These are phyloP conservation scores for Epinephelus moara DNA, from an alignment of 2,113 vertebrate genomes.

Conservation along the genomic window DNA sequence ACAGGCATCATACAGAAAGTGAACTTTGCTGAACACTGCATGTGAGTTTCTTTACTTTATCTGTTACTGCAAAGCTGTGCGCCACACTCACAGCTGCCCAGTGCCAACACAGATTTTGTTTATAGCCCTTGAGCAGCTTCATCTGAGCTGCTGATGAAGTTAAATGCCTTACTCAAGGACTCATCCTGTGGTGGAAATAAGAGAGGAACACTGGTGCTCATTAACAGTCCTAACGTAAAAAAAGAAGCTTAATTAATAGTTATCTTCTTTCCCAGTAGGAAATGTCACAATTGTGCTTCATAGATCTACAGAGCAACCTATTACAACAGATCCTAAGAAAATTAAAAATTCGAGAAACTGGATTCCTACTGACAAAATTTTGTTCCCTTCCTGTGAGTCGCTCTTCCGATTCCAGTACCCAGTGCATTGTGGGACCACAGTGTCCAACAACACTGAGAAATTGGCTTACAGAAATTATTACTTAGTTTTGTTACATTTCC, in stretches of 20 bases:
- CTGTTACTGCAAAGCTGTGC: not conserved
- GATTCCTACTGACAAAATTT: not conserved
- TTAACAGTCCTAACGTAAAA: not conserved
- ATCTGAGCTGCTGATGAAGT: not conserved
- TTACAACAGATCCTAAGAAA: not conserved
- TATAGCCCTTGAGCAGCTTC: not conserved
- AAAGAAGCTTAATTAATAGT: not conserved
- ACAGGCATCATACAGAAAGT: not conserved
- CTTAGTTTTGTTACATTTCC: too few species aligned
- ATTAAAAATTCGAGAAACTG: not conserved
- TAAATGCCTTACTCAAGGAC: slow-evolving; percentile 36
- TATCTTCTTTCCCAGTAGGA: not conserved
- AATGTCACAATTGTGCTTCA: not conserved
- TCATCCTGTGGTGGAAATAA: slow-evolving; percentile 9
- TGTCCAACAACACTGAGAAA: too few species aligned
- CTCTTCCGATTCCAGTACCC: not conserved
- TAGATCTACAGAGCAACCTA: not conserved
- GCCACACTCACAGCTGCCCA: not conserved
- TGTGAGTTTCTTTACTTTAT: not conserved
- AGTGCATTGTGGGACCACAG: too few species aligned
- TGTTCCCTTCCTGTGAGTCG: not conserved
- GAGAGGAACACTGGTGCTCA: not conserved
- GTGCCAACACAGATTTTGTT: not conserved
- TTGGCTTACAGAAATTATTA: too few species aligned
- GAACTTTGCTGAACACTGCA: not conserved